A percentile compares a stretch with the other conserved stretches of the same genome.
Conservation (phyloP, 2,797 vertebrate species). For the Harpagifer antarcticus region DNA sequence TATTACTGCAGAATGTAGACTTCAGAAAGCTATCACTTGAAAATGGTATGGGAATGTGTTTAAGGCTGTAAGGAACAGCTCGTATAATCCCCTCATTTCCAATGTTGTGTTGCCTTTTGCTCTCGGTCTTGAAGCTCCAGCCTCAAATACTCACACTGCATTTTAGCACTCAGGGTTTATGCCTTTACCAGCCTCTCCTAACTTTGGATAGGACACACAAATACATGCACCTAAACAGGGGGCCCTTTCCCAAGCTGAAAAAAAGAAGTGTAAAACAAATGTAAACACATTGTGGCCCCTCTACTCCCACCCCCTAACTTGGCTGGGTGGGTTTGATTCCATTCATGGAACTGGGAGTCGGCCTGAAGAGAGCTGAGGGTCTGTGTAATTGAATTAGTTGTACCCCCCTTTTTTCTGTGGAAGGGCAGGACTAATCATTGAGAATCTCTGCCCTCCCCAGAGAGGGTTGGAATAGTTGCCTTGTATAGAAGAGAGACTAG, state of each 20-base stretch:
- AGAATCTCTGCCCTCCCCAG: conserved; percentile 70
- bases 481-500: conserved; percentile 75
- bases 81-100: conserved; percentile 30
- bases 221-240: neutral
- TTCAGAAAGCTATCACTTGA: conserved; percentile 40
- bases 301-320: conserved; percentile 20
- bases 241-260: conserved; percentile 3
- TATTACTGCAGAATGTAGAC: conserved; percentile 19
- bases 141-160: neutral
- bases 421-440: conserved; percentile 66
- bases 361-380: conserved; percentile 24
- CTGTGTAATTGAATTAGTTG: conserved; percentile 71
- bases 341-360: conserved; percentile 65
- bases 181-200: neutral
- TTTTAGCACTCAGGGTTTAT: neutral
- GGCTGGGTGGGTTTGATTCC: conserved; percentile 53
- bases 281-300: conserved; percentile 59
- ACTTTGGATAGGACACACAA: neutral
- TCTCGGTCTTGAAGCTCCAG: neutral
- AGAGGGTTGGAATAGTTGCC: conserved; percentile 70
- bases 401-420: conserved; percentile 21
- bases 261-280: conserved; percentile 45
- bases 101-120: conserved; percentile 12
- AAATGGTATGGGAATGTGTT: conserved; percentile 43
- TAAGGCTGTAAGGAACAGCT: conserved; percentile 24